phyloP scores from a whole-genome alignment of 2,888 invertebrate genomes.

The Athrips mouffetella region DNA sequence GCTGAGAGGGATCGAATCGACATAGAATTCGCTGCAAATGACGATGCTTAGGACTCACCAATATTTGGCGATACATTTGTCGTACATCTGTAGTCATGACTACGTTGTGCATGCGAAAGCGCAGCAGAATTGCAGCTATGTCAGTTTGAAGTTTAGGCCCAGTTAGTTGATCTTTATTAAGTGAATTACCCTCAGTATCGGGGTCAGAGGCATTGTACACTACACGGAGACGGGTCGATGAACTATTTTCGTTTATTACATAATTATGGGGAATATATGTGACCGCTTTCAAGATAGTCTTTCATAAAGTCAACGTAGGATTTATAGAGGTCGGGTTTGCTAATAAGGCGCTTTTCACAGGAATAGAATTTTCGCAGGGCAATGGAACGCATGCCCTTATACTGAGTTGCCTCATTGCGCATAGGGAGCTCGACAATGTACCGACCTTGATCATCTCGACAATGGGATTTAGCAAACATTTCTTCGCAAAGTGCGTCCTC shows the following conservation, averaged over 20 bases:
- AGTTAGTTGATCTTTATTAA: constrained; percentile 13
- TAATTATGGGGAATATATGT: constrained; percentile 21
- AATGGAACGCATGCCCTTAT: no score
- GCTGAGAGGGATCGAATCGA: constrained; percentile 12
- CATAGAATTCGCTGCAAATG: constrained; percentile 20
- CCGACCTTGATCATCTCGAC: constrained; percentile 7
- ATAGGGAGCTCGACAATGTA: constrained; percentile 18
- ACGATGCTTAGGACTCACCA: constrained; percentile 14
- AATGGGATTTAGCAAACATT: constrained; percentile 8
- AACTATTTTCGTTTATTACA: constrained; percentile 9
- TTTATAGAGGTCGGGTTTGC: no score
- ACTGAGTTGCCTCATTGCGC: constrained; percentile 8
- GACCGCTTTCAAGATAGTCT: constrained; percentile 11
- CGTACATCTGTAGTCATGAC: constrained; percentile 21
- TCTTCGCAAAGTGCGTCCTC: constrained; percentile 9
- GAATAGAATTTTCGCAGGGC: no score
- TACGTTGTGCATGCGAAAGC: constrained; percentile 19
- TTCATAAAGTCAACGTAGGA: no score
- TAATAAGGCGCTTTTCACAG: no score
- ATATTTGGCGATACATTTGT: constrained; percentile 22
- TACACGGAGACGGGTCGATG: constrained; percentile 18
- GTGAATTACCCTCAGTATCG: constrained; percentile 3
- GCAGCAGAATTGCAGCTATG: constrained; percentile 20
- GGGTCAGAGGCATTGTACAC: constrained; percentile 20
- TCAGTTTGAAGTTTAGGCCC: constrained; percentile 20